These are phyloP conservation scores for Crypturellus undulatus DNA, from an alignment of 2,113 vertebrate species.

Conservation along the genomic window DNA sequence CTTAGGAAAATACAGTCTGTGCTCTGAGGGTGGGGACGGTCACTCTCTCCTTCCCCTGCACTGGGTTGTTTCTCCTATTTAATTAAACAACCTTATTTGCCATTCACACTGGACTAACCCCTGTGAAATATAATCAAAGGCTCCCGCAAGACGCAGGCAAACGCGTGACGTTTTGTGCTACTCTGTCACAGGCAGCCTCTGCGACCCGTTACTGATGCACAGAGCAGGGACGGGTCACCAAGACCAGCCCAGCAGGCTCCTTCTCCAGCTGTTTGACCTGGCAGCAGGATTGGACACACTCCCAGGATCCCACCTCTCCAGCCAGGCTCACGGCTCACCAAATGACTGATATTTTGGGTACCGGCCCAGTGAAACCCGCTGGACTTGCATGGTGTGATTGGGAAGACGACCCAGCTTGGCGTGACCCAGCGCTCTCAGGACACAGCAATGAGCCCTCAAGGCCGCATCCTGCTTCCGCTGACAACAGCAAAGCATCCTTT, in stretches of 20 bases:
- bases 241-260: neutral
- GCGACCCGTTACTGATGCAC: rapidly evolving
- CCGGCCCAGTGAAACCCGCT: conserved; percentile 22
- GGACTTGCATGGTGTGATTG: conserved; percentile 22
- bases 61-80: neutral
- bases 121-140: neutral
- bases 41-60: neutral
- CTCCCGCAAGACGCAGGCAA: neutral
- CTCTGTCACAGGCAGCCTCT: neutral
- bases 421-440: neutral
- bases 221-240: neutral
- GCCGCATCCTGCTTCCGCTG: neutral
- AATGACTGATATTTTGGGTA: neutral
- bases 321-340: neutral
- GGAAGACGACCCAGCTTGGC: neutral
- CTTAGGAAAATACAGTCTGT: neutral
- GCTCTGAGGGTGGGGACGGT: neutral
- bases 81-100: neutral
- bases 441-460: rapidly evolving
- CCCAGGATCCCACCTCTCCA: neutral
- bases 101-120: neutral
- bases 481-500: neutral
- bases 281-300: rapidly evolving
- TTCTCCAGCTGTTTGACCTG: neutral
- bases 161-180: neutral